Conservation (phyloP, 2,888 invertebrate species). For the Volucella inanis region DNA sequence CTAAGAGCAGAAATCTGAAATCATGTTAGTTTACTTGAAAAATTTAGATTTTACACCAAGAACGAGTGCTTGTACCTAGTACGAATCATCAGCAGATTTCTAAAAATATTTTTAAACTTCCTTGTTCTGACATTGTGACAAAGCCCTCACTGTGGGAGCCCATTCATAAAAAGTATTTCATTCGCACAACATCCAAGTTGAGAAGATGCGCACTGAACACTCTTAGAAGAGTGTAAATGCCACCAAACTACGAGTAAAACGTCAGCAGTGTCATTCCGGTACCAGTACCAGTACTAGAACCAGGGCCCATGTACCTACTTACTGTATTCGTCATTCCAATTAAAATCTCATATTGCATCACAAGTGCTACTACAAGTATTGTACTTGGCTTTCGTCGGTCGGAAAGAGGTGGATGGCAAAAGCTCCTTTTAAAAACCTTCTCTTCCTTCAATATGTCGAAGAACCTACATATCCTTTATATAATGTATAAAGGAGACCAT, state of each 20-base stretch:
- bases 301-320: constrained; percentile 3
- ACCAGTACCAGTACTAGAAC: no score
- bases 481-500: constrained; percentile 34
- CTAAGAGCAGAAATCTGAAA: no score
- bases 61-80: no score
- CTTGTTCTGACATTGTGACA: constrained; percentile 27
- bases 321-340: constrained; percentile 41
- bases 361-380: constrained; percentile 20
- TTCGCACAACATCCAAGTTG: constrained; percentile 3
- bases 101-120: constrained; percentile 50
- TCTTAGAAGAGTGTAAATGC: constrained; percentile 46
- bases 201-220: constrained; percentile 48
- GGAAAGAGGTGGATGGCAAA: neutral
- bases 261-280: constrained; percentile 29
- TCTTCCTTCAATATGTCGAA: constrained; percentile 1
- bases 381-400: constrained; percentile 21
- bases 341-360: constrained; percentile 48
- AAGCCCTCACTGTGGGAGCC: constrained; percentile 37
- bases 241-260: constrained; percentile 18
- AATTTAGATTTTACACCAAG: no score
- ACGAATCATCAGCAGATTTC: neutral
- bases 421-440: constrained; percentile 21
- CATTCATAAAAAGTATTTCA: constrained; percentile 67
- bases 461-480: neutral
- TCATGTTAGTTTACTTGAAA: no score